These are phyloP conservation scores for Leptobrachium ailaonicum DNA, from an alignment of 2,113 vertebrate genomes.

Conservation along the genomic window DNA sequence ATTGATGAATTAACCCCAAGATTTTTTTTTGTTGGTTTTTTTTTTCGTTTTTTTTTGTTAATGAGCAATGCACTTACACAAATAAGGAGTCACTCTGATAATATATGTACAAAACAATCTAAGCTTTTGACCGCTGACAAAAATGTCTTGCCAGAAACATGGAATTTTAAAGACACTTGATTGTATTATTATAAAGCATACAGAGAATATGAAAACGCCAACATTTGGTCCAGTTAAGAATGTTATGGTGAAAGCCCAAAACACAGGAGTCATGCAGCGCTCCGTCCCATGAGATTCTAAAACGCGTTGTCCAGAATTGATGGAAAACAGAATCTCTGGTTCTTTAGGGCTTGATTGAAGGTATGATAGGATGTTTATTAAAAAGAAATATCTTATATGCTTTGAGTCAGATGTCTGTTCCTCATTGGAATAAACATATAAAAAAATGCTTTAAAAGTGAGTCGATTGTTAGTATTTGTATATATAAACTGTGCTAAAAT, in stretches of 20 bases:
- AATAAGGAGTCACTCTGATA: conserved; percentile 90
- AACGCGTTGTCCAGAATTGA: not conserved
- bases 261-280: not conserved
- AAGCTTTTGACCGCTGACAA: conserved; percentile 82
- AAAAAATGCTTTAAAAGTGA: not conserved
- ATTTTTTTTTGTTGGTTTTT: conserved; percentile 60
- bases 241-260: conserved; percentile 53
- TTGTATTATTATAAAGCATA: conserved; percentile 81
- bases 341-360: not conserved
- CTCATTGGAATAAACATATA: not conserved
- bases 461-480: not conserved
- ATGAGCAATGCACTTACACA: conserved; percentile 94
- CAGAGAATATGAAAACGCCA: conserved; percentile 74
- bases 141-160: conserved; percentile 83
- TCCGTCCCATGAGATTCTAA: not conserved
- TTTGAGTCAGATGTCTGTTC: not conserved
- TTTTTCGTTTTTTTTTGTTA: too few relatives aligned
- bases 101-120: conserved; percentile 90
- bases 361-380: too few relatives aligned
- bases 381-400: not conserved
- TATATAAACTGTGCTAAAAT: conserved; percentile 3
- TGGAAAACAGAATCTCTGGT: not conserved
- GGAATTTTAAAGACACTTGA: conserved; percentile 79
- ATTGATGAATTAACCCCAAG: conserved; percentile 74
- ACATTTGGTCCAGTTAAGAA: conserved; percentile 75